Base-by-base conservation (phyloP, 2,113 vertebrate genomes). In the Hylia prasina region DNA sequence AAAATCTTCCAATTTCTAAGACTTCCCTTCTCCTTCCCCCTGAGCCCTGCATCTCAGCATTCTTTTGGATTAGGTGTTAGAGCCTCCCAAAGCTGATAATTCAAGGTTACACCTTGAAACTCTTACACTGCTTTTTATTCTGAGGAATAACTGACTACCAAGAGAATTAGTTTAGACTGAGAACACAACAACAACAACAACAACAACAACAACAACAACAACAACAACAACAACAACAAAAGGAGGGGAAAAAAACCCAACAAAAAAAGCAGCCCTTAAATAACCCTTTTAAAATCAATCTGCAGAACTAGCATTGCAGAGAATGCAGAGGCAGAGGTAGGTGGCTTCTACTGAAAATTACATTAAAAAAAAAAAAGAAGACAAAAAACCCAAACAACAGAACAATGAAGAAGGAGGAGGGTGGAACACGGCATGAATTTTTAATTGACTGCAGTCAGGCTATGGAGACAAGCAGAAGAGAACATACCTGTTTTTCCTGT, bases 401-500 rank as follows among this genome's bases (percentile, higher is more conserved):
- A 94, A 94, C 54, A 93, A 92, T 80, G 53, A 71, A 71, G 70
- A 81, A 71, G 69, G 22, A 90, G 58, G 50, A 77, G 58, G 24
- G 13, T 82, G 51, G 42, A 93, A 84, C 83, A 84, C 6, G 60
- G 56, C 51, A 87, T 70, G 89, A 94, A 92, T 95, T 90, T 93
- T 82, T 95, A 97, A 95, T 58, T 85, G 70, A 80, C 51, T 89
- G 66, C 58, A 92, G 65, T 50, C 90, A 82, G 54, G 63, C 71
- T 57, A 13, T 6, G 35, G 39, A 94, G 70, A 82, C 48, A 69
- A 79, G 45, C 6, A 65, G 40, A 82, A 70, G 87, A 91, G 48
- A 66, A 87, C 96, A 88, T 89, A 99, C 99, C 99, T 89, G 99
- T 99, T 98, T 99, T 99, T 68, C 99, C 99, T 19, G 99, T 99